phyloP scores from a whole-genome alignment of 2,888 invertebrate genomes.

The Tromatobia lineatoria region DNA sequence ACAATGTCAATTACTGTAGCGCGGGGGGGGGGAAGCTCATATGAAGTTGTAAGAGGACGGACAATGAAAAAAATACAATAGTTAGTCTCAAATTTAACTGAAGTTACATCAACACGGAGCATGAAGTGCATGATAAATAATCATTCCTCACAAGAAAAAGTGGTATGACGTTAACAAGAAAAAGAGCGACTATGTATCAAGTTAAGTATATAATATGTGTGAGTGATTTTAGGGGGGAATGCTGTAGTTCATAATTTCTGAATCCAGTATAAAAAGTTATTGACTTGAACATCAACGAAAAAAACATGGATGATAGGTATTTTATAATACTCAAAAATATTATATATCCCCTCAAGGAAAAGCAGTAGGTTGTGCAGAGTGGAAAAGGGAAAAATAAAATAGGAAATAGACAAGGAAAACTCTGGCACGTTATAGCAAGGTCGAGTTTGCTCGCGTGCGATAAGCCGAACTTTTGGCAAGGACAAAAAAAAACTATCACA shows the following conservation, averaged over 20 bases:
- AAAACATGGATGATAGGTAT: too few relatives aligned
- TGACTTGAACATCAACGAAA: too few relatives aligned
- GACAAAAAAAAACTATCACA: conserved; percentile 59
- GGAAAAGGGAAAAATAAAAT: conserved; percentile 11
- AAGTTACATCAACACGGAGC: not conserved
- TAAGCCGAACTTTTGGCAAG: conserved; percentile 74
- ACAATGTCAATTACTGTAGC: not conserved
- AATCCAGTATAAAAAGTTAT: too few relatives aligned
- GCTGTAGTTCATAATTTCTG: too few relatives aligned
- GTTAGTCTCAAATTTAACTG: not conserved
- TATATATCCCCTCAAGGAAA: too few relatives aligned
- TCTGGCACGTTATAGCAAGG: conserved; percentile 59
- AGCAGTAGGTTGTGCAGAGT: not conserved
- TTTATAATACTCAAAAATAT: too few relatives aligned
- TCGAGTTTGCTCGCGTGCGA: conserved; percentile 76
- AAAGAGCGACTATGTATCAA: not conserved
- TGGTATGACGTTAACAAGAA: not conserved
- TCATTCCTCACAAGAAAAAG: not conserved
- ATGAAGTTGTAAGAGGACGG: not conserved
- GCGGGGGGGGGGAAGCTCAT: not conserved
- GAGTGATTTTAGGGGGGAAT: too few relatives aligned
- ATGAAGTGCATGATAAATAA: not conserved
- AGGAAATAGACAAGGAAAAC: conserved; percentile 23
- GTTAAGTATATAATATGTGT: too few relatives aligned
- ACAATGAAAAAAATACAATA: not conserved